Evolutionary conservation across 1,140 invertebrate genomes (phyloP).

Genomic region (Ceratina japonica): DNA sequence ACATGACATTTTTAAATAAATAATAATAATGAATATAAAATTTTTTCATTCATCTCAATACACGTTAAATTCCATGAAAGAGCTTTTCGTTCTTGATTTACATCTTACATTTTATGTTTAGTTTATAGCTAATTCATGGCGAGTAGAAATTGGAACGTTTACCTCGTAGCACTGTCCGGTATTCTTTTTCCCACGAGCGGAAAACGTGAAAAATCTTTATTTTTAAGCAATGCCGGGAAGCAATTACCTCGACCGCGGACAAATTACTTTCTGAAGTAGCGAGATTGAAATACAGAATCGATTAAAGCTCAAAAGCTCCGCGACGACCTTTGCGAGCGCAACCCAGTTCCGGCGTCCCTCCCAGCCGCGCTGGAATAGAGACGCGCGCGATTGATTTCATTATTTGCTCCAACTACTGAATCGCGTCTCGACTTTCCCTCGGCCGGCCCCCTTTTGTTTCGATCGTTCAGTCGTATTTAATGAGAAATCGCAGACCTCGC

Average conservation of each 20-base stretch:
- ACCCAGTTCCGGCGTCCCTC: not conserved
- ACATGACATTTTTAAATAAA: too few relatives aligned
- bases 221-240: not conserved
- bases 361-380: not conserved
- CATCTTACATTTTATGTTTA: too few relatives aligned
- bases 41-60: not conserved
- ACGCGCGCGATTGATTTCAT: slow-evolving; percentile 61
- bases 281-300: slow-evolving; percentile 47
- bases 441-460: slow-evolving; percentile 29
- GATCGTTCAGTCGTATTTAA: slow-evolving; percentile 57
- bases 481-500: slow-evolving; percentile 42
- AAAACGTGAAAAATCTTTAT: too few relatives aligned
- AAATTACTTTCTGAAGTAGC: not conserved
- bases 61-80: not conserved
- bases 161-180: too few relatives aligned
- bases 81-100: too few relatives aligned
- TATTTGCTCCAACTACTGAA: slow-evolving; percentile 39
- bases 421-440: not conserved
- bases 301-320: slow-evolving; percentile 48
- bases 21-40: too few relatives aligned
- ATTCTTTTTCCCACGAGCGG: not conserved
- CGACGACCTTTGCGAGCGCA: slow-evolving; percentile 9
- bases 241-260: not conserved
- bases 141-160: too few relatives aligned
- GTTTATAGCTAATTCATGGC: too few relatives aligned